Conservation (phyloP, 2,888 invertebrate species). For the Scaeva pyrastri region DNA sequence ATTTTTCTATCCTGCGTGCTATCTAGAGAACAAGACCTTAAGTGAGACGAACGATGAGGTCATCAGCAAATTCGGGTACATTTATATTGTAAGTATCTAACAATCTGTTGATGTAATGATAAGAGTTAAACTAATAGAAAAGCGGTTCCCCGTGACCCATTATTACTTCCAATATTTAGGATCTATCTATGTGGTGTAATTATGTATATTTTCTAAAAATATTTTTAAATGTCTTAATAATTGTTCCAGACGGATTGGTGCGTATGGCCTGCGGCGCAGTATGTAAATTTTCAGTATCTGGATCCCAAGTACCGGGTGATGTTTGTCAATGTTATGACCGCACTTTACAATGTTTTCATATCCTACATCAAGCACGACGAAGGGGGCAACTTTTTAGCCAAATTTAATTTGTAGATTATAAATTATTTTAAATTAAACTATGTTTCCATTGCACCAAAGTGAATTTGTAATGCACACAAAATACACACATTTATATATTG, state of each 20-base stretch:
- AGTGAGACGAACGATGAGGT: conserved; percentile 86
- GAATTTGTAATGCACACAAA: conserved; percentile 45
- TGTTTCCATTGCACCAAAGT: conserved; percentile 34
- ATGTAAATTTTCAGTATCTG: conserved; percentile 94
- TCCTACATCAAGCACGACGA: conserved; percentile 92
- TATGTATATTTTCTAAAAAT: no score
- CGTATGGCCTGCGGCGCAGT: conserved; percentile 96
- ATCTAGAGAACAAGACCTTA: conserved; percentile 88
- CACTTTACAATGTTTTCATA: conserved; percentile 94
- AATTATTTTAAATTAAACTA: conserved; percentile 1
- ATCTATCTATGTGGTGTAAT: no score
- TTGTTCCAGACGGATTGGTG: conserved; percentile 91
- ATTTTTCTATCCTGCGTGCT: conserved; percentile 92
- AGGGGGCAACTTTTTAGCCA: conserved; percentile 57
- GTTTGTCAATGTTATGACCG: conserved; percentile 93
- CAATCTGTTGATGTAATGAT: no score
- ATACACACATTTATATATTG: conserved; percentile 6
- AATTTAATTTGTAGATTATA: conserved; percentile 38
- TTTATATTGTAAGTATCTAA: conserved; percentile 87
- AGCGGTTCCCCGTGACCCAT: no score
- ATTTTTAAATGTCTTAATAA: neutral
- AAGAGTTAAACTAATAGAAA: no score
- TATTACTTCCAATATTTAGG: no score
- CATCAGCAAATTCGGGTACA: conserved; percentile 88
- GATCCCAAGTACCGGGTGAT: conserved; percentile 93